Percentiles rank a stretch among this genome's conserved stretches.
These are phyloP conservation scores for Drosophila buzzatii DNA, from an alignment of 2,888 invertebrate species.

Conservation along the genomic window DNA sequence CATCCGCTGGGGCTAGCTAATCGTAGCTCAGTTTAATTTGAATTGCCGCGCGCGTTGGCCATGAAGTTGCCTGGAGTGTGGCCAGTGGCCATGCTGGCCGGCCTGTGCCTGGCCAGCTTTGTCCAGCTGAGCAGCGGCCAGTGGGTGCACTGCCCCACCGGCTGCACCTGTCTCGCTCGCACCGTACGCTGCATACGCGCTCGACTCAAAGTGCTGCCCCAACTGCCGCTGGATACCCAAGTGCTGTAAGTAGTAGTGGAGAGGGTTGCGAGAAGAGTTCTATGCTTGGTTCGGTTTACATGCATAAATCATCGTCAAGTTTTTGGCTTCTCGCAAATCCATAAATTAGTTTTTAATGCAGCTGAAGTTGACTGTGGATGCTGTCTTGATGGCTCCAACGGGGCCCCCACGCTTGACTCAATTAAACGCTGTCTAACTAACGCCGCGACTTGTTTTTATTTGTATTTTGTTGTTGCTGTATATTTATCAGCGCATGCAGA, in stretches of 20 bases:
- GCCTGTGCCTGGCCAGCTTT: slow-evolving; percentile 41
- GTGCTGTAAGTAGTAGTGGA: slow-evolving; percentile 81
- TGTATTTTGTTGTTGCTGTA: slow-evolving; percentile 43
- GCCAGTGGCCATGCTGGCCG: slow-evolving; percentile 1
- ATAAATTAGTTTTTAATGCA: slow-evolving; percentile 79
- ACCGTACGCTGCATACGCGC: slow-evolving; percentile 83
- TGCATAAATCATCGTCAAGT: slow-evolving; percentile 67
- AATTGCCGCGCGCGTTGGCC: background rate
- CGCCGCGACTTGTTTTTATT: slow-evolving; percentile 57
- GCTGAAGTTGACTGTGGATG: slow-evolving; percentile 5
- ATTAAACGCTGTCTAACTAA: slow-evolving; percentile 71
- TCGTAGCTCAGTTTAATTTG: background rate
- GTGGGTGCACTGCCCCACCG: slow-evolving; percentile 74
- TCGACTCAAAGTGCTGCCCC: slow-evolving; percentile 76
- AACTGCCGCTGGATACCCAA: slow-evolving; percentile 81
- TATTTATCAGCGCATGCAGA: no score
- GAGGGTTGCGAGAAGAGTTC: background rate
- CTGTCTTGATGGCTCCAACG: slow-evolving; percentile 39
- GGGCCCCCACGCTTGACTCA: slow-evolving; percentile 51
- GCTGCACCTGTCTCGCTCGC: slow-evolving; percentile 81
- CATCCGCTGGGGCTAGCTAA: slow-evolving; percentile 24
- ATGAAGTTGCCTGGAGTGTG: slow-evolving; percentile 29
- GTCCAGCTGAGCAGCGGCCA: slow-evolving; percentile 15
- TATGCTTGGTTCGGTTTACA: slow-evolving; percentile 22
- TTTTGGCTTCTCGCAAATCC: slow-evolving; percentile 66